Evolutionary conservation across 2,113 vertebrate genomes (phyloP), one percentile per base, ranked within the genome.

Genomic region (Seriola dumerili): DNA sequence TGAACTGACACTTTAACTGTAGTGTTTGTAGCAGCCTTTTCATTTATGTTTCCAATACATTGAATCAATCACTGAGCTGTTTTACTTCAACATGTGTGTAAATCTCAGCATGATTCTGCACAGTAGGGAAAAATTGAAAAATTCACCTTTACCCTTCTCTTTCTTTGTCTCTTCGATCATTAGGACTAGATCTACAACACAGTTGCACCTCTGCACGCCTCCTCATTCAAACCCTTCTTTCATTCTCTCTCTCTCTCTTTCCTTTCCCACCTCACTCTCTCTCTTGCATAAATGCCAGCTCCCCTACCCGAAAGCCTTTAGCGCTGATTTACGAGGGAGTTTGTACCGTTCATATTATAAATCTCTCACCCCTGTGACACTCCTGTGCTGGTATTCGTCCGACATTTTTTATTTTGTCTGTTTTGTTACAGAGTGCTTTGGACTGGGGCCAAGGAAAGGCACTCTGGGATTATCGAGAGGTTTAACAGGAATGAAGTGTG

Each of bases 361-460:
- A 98, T 98, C 96, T 96, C 77, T 96, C 94, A 93, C 90, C 94
- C 94, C 80, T 73, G 92, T 95, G 96, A 97, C 94, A 94, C 92
- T 95, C 96, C 94, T 93, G 89, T 94, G 93, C 95, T 95, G 94
- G 94, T 96, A 96, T 96, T 96, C 97, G 96, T 97, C 96, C 95
- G 96, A 96, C 96, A 95, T 95, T 95, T 96, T 94, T 72, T 90
- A 95, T 97, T 50, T 89, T 95, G 96, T 86, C 88, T 86, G 76
- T 87, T 81, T 85, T 80, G 77, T 87, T 85, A 82, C 94, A 94
- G 94, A 96, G 95, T 92, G 91, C 95, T 95, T 96, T 97, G 97
- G 97, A 96, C 93, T 85, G 67, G 91, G 95, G 95, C 97, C 97
- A 98, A 93, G 93, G 92, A 89, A 90, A 96, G 94, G 94, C 96